A percentile compares a stretch with the other conserved stretches of the same genome.
phyloP scores from a whole-genome alignment of 2,113 vertebrate genomes.

The Aldabrachelys gigantea region DNA sequence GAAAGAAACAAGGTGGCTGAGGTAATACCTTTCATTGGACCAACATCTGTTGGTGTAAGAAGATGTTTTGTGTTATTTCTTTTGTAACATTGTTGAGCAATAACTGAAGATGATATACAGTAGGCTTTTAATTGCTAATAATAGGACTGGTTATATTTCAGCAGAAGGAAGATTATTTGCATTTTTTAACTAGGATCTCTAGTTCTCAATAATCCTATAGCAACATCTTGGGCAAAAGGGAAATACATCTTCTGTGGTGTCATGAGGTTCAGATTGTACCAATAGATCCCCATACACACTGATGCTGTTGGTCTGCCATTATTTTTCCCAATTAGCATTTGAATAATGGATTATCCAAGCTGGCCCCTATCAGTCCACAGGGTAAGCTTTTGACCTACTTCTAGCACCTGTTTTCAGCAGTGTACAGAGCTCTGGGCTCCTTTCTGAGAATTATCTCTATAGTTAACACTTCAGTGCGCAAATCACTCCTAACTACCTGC shows the following conservation, averaged over 20 bases:
- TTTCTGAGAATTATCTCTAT: neutral
- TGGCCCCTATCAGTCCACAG: neutral
- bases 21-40: neutral
- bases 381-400: neutral
- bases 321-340: rapidly evolving
- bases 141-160: neutral
- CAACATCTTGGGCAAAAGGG: neutral
- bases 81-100: neutral
- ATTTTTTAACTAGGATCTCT: neutral
- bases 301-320: rapidly evolving
- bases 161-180: neutral
- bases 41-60: neutral
- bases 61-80: neutral
- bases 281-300: rapidly evolving
- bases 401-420: neutral
- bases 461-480: neutral
- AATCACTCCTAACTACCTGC: neutral
- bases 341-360: rapidly evolving
- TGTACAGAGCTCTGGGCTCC: neutral
- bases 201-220: neutral
- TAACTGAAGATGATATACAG: neutral
- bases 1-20: neutral
- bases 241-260: neutral
- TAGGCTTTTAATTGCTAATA: neutral
- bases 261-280: rapidly evolving